Evolutionary conservation across 2,888 invertebrate genomes (phyloP), one percentile per base, ranked within the genome.

Genomic region (Aspidapion aeneum): DNA sequence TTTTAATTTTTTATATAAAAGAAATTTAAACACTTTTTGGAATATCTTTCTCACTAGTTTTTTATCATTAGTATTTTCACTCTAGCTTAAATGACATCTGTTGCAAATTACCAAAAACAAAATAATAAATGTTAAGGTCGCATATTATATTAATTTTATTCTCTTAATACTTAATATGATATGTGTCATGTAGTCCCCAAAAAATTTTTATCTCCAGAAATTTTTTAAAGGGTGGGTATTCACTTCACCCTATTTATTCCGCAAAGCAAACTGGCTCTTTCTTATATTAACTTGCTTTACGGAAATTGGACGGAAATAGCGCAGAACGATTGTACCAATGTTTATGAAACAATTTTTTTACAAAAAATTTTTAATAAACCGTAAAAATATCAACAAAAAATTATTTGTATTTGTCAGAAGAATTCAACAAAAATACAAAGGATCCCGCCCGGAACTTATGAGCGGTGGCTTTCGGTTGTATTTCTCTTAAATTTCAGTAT

Each of bases 111-210:
- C 35, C 35, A 35, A 35, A 35, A 35, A 35, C 35, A 35, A 64
- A 48, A 9, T 52, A 52, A 52, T 52, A 72, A 79, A 80, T 79
- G 79, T 78, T 80, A 80, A 79, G 80, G 80, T 79, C 79, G 79
- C 80, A 78, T 80, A 78, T 78, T 68, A 16, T 58, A n/a, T 58
- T 20, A 18, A 50, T 49, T 58, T 61, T 48, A 51, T 74, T 78
- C 76, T 78, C 77, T 76, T 77, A 78, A 78, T 84, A 85, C 84
- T 85, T 86, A 87, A 85, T 86, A 85, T 87, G 87, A 87, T 87
- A 87, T 87, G 86, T 87, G 85, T 79, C 84, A 84, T 85, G 86
- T 87, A 87, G 87, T 86, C 85, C 86, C 81, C 86, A 83, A 85
- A 78, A 77, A 78, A 75, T 74, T 77, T 79, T 75, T 83, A 69